These are phyloP conservation scores for Patella pellucida DNA, from an alignment of 2,888 invertebrate species.

Conservation along the genomic window DNA sequence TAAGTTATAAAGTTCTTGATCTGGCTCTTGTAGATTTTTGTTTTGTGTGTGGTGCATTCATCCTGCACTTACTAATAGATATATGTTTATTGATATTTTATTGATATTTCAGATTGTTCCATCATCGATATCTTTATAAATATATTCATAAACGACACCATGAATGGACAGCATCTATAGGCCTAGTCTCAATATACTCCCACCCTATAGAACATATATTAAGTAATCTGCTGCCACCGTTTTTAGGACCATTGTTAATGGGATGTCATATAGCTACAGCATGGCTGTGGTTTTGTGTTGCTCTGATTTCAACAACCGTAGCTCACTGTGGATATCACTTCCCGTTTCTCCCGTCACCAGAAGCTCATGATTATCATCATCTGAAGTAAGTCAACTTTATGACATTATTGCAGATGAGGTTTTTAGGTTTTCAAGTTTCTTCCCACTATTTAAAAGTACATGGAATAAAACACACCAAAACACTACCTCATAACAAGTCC, in stretches of 20 bases:
- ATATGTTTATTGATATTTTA: no score
- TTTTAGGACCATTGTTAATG: constrained; percentile 76
- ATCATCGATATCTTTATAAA: constrained; percentile 82
- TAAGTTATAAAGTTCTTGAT: no score
- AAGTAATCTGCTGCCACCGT: constrained; percentile 83
- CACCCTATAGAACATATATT: constrained; percentile 83
- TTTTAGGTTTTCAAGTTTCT: no score
- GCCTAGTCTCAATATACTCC: constrained; percentile 85
- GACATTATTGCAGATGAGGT: no score
- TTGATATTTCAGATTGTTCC: constrained; percentile 77
- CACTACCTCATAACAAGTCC: no score
- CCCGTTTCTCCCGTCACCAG: constrained; percentile 87
- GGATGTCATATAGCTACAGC: constrained; percentile 75
- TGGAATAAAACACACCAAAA: no score
- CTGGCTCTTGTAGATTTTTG: no score
- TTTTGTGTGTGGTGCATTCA: no score
- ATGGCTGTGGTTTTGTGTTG: constrained; percentile 83
- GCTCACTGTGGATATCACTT: constrained; percentile 89
- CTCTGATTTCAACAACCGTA: constrained; percentile 83
- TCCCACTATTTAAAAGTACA: neutral
- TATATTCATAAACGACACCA: constrained; percentile 89
- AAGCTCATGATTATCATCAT: constrained; percentile 90
- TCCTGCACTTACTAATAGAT: no score
- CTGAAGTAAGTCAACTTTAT: constrained; percentile 75
- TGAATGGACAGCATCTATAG: constrained; percentile 89